Evolutionary conservation across 2,113 vertebrate species (phyloP).

Genomic region (Rhinichthys klamathensis): DNA sequence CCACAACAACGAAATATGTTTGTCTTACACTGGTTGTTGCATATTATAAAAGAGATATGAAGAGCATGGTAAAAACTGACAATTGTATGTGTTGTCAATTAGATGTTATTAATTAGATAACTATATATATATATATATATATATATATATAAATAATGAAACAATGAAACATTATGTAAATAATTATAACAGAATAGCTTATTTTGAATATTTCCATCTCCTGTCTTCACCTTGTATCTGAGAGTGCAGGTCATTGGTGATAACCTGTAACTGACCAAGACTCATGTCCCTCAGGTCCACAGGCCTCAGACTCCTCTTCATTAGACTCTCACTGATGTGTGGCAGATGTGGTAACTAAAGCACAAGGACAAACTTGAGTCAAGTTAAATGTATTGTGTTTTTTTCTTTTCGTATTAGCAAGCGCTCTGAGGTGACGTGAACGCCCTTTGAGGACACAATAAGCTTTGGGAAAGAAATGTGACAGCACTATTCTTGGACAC

Average conservation of each 20-base stretch:
- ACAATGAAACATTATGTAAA: background rate
- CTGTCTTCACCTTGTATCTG: slow-evolving; percentile 95
- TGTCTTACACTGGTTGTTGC: background rate
- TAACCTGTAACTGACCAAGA: slow-evolving; percentile 95
- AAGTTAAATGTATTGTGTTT: background rate
- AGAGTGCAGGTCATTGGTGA: slow-evolving; percentile 96
- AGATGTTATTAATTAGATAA: too few species aligned
- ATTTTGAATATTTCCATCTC: background rate
- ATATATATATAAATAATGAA: background rate
- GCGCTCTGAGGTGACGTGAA: background rate
- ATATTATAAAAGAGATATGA: background rate
- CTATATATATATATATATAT: too few species aligned
- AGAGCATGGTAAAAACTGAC: too few species aligned
- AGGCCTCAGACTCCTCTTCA: slow-evolving; percentile 94
- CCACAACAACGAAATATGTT: background rate
- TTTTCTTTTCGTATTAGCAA: background rate
- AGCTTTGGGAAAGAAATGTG: too few species aligned
- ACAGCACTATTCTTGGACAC: background rate
- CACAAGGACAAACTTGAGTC: background rate
- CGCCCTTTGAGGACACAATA: background rate
- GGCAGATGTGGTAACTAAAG: slow-evolving; percentile 91
- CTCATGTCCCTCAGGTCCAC: slow-evolving; percentile 95
- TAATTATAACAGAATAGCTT: background rate
- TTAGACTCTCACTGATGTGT: slow-evolving; percentile 94
- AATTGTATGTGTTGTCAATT: background rate